phyloP scores from a whole-genome alignment of 2,797 vertebrate species.

The Pteronotus mesoamericanus region DNA sequence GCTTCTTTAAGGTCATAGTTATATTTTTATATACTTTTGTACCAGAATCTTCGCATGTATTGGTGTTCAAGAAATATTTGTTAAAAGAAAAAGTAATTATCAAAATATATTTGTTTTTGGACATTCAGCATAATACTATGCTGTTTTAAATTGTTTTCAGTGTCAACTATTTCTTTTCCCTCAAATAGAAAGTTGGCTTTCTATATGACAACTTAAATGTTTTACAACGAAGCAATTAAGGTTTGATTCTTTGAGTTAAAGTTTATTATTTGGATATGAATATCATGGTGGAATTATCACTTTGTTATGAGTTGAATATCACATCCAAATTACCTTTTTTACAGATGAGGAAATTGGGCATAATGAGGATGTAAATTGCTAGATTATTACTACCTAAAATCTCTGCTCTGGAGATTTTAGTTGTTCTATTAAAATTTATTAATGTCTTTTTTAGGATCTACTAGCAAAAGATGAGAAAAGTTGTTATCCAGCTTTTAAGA shows the following conservation, averaged over 20 bases:
- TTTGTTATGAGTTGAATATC: neutral
- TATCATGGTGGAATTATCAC: slow-evolving; percentile 2
- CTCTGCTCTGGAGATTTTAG: neutral
- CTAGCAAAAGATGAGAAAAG: neutral
- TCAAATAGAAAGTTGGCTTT: neutral
- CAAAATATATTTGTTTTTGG: neutral
- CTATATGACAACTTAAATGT: neutral
- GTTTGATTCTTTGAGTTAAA: slow-evolving; percentile 31
- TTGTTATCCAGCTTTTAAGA: slow-evolving; percentile 71
- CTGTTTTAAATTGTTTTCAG: neutral
- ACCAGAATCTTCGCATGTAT: neutral
- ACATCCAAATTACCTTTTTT: slow-evolving; percentile 32
- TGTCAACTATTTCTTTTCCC: neutral
- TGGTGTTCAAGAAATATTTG: neutral
- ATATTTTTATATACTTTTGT: neutral
- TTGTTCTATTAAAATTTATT: neutral
- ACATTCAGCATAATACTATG: neutral
- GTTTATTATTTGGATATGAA: neutral
- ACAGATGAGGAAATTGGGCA: slow-evolving; percentile 23
- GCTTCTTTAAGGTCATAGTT: neutral
- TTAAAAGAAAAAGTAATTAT: neutral
- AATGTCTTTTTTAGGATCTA: neutral
- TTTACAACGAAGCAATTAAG: neutral
- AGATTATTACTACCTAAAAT: slow-evolving; percentile 34
- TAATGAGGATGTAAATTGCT: slow-evolving; percentile 2